Base-by-base conservation (phyloP, 2,888 invertebrate genomes). In the Troides oblongomaculatus region DNA sequence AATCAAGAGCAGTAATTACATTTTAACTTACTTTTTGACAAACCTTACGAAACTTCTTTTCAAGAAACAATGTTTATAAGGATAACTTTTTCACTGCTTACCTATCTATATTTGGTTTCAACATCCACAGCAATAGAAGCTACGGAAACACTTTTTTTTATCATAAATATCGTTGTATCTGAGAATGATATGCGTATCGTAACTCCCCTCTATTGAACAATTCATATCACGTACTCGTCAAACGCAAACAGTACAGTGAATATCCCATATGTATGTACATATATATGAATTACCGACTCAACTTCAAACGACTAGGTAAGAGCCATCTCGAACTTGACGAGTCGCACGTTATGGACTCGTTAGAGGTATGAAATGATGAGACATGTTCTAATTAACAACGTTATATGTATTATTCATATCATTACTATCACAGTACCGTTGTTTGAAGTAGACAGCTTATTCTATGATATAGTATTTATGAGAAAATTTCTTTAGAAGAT, bases 271-370 rank as follows among this genome's bases (percentile, higher is more conserved):
- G 58, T 68, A 60, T 60, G 58, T 66, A 66, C 39, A 70, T 66
- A 66, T 66, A 70, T 67, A 59, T 59, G 63, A 63, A 63, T 53
- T 58, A 66, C 43, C 25, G 53, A 50, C 62, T 59, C 66, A 43
- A 66, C 67, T 71, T 67, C 64, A 69, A 70, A 70, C 71, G 68
- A 63, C 63, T 43, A 67, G 60, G 61, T 57, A 61, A 71, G 69
- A 50, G 66, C 66, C 66, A 64, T 71, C 71, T 61, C 58, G 62
- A 46, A 65, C 39, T 66, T 71, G 72, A 74, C 69, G 70, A 69
- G 70, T 64, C 64, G 66, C 65, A 65, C 66, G 71, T 72, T 70
- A 74, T 67, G 50, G 68, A 72, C 72, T 69, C 72, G 70, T 72
- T 72, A 71, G 59, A 70, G 67, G 61, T 69, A 69, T 62, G 65